phyloP scores from a whole-genome alignment of 1,140 invertebrate genomes.

The Andrena cerasifolii region DNA sequence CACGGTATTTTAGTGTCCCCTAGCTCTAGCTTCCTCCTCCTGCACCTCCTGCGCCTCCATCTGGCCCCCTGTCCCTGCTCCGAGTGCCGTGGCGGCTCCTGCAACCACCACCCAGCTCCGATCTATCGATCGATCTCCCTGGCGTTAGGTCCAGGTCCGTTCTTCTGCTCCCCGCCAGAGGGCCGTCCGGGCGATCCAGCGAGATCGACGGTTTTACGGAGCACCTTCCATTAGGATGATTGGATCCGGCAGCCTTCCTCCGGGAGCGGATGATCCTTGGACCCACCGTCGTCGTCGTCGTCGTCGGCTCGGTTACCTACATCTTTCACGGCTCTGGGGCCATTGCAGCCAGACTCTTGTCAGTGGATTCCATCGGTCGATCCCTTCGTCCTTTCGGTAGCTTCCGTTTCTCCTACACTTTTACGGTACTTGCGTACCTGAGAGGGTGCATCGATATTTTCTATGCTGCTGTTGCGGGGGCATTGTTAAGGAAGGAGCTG shows the following conservation, averaged over 20 bases:
- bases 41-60: too few species aligned
- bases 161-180: not conserved
- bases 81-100: not conserved
- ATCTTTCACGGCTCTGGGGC: slow-evolving; percentile 9
- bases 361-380: too few species aligned
- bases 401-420: too few species aligned
- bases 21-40: slow-evolving; percentile 22
- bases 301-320: slow-evolving; percentile 12
- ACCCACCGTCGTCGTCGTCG: not conserved
- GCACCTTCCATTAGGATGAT: slow-evolving; percentile 28
- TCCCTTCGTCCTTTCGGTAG: too few species aligned
- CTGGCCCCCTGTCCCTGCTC: too few species aligned
- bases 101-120: not conserved
- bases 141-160: not conserved
- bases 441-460: too few species aligned
- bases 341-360: too few species aligned
- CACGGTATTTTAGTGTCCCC: slow-evolving; percentile 50
- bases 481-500: too few species aligned
- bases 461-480: too few species aligned
- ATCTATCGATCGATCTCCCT: slow-evolving; percentile 26
- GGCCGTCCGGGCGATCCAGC: slow-evolving; percentile 6
- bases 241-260: slow-evolving; percentile 4
- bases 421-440: too few species aligned
- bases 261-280: not conserved
- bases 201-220: slow-evolving; percentile 7